A percentile compares a stretch with the other conserved stretches of the same genome.
These are phyloP conservation scores for Cactoblastis cactorum DNA, from an alignment of 2,888 invertebrate species.

Conservation along the genomic window DNA sequence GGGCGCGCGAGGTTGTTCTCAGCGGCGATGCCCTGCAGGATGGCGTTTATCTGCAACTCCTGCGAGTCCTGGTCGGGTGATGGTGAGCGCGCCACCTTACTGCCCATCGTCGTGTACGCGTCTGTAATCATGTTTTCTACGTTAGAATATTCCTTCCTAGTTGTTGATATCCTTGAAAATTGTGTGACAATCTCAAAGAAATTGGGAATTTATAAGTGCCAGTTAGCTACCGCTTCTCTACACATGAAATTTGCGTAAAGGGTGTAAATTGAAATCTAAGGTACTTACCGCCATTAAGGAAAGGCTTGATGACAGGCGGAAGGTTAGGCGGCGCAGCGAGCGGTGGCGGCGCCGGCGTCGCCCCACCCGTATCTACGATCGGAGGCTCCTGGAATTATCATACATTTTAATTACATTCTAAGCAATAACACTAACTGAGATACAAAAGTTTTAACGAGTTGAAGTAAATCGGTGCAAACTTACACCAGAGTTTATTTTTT, in stretches of 20 bases:
- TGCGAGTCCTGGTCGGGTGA: slow-evolving; percentile 61
- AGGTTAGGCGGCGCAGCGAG: slow-evolving; percentile 54
- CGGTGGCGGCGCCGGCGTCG: slow-evolving; percentile 42
- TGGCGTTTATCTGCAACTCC: slow-evolving; percentile 71
- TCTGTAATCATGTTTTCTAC: no score
- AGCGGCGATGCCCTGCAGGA: slow-evolving; percentile 66
- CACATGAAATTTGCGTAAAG: no score
- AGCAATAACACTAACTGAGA: no score
- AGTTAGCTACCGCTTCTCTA: no score
- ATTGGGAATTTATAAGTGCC: no score
- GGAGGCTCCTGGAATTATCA: slow-evolving; percentile 53
- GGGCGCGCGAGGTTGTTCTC: slow-evolving; percentile 57
- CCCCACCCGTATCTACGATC: slow-evolving; percentile 51
- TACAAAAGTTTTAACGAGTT: no score
- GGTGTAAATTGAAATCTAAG: no score
- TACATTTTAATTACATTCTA: neutral
- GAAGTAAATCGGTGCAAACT: no score
- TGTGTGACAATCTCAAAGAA: no score
- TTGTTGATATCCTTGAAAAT: no score
- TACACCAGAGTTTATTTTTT: no score
- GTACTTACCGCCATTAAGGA: slow-evolving; percentile 73
- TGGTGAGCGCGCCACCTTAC: slow-evolving; percentile 60
- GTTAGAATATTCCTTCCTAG: no score
- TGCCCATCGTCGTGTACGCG: slow-evolving; percentile 71
- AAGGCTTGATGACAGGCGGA: slow-evolving; percentile 72